A percentile compares a stretch with the other conserved stretches of the same genome.
phyloP scores from a whole-genome alignment of 2,797 vertebrate species.

The Clarias laeviceps region DNA sequence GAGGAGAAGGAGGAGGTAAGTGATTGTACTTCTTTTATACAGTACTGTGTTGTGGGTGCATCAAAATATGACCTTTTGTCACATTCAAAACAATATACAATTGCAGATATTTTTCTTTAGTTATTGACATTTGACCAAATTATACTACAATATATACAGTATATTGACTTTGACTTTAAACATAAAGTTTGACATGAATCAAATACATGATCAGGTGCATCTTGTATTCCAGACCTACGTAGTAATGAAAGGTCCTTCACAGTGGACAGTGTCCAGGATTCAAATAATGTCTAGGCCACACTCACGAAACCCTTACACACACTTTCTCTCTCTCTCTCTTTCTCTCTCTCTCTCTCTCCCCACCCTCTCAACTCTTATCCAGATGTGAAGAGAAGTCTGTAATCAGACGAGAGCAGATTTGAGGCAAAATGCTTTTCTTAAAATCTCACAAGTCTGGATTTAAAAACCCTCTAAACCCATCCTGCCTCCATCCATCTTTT shows the following conservation, averaged over 20 bases:
- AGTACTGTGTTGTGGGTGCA: neutral
- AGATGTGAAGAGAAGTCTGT: slow-evolving; percentile 83
- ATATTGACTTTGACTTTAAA: neutral
- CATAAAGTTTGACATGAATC: neutral
- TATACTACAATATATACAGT: neutral
- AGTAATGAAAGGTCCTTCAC: neutral
- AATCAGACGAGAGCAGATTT: slow-evolving; percentile 83
- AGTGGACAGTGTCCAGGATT: slow-evolving; percentile 33
- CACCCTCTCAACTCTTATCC: slow-evolving; percentile 75
- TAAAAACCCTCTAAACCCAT: slow-evolving; percentile 71
- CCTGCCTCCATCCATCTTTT: slow-evolving; percentile 11
- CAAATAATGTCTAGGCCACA: slow-evolving; percentile 51
- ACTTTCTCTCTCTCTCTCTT: slow-evolving; percentile 68
- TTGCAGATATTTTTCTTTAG: too few species aligned
- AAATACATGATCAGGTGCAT: neutral
- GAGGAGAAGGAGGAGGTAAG: slow-evolving; percentile 31
- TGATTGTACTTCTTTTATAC: neutral
- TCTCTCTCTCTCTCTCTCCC: slow-evolving; percentile 68
- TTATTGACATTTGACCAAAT: neutral
- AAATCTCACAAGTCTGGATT: slow-evolving; percentile 81
- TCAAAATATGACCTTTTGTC: neutral
- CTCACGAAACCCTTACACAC: slow-evolving; percentile 38
- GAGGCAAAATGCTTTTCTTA: slow-evolving; percentile 76
- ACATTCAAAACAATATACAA: neutral
- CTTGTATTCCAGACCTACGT: neutral